phyloP scores from a whole-genome alignment of 1,140 invertebrate species.

The Tachypleus tridentatus region DNA sequence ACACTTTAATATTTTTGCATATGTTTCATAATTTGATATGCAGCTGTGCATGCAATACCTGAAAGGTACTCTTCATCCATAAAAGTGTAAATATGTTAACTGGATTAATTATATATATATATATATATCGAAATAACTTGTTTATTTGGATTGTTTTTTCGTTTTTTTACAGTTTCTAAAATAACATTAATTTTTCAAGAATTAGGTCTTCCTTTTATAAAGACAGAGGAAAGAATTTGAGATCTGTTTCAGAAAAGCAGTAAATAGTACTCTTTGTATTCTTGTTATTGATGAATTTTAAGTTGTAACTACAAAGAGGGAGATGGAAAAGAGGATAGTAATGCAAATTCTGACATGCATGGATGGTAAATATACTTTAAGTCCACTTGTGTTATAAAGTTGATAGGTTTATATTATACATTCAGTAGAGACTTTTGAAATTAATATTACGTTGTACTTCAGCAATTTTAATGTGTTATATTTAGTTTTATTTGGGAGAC shows the following conservation, averaged over 20 bases:
- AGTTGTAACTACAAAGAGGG: slow-evolving; percentile 67
- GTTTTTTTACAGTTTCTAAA: too few species aligned
- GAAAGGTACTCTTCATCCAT: too few species aligned
- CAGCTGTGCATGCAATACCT: too few species aligned
- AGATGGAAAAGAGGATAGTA: slow-evolving; percentile 91
- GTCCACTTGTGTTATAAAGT: too few species aligned
- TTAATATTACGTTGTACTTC: too few species aligned
- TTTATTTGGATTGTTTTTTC: too few species aligned
- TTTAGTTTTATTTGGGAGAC: too few species aligned
- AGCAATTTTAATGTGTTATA: too few species aligned
- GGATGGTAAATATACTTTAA: slow-evolving; percentile 47
- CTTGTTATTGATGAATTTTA: slow-evolving; percentile 91
- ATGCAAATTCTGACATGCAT: slow-evolving; percentile 77
- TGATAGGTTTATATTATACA: too few species aligned
- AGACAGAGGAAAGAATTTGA: slow-evolving; percentile 79
- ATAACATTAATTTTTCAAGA: slow-evolving; percentile 32
- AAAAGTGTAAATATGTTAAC: not conserved
- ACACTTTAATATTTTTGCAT: too few species aligned
- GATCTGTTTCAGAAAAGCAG: slow-evolving; percentile 75
- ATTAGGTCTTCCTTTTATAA: slow-evolving; percentile 57
- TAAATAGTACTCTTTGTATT: slow-evolving; percentile 59
- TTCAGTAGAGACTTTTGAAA: too few species aligned
- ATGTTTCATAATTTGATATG: too few species aligned
- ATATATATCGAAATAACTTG: not conserved
- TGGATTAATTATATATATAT: not conserved